A percentile compares a stretch with the other conserved stretches of the same genome.
phyloP scores from a whole-genome alignment of 35 echinoderm and acorn worm genomes.

The Chiridota heheva region DNA sequence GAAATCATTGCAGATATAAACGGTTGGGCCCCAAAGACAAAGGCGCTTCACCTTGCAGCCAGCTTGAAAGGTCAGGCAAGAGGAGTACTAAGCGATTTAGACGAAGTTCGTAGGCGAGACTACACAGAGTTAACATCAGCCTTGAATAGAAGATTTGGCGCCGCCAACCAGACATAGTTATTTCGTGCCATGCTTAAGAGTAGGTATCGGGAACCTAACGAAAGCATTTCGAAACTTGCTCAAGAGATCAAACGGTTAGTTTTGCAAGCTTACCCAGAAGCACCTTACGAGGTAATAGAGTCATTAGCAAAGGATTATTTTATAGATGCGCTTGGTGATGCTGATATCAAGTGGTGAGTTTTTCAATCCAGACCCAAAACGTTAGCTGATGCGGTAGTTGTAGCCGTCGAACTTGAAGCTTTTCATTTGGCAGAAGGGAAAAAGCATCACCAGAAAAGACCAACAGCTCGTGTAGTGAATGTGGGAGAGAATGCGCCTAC shows the following conservation, averaged over 20 bases:
- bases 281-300: constrained; percentile 23
- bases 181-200: constrained; percentile 42
- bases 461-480: not conserved
- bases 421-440: constrained; percentile 36
- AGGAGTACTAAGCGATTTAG: constrained; percentile 30
- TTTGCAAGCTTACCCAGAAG: constrained; percentile 40
- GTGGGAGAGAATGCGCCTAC: not conserved
- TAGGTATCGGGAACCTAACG: constrained; percentile 1
- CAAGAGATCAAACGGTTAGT: constrained; percentile 44
- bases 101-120: not conserved
- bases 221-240: constrained; percentile 38
- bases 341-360: constrained; percentile 32
- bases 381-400: constrained; percentile 9
- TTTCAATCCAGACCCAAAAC: constrained; percentile 30
- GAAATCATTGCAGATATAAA: constrained; percentile 33
- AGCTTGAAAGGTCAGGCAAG: constrained; percentile 26
- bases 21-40: constrained; percentile 19
- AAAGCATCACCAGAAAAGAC: not conserved
- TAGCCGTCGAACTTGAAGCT: constrained; percentile 53
- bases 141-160: constrained; percentile 30
- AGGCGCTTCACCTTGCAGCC: constrained; percentile 31
- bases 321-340: constrained; percentile 45
- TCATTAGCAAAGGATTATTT: constrained; percentile 55
- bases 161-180: constrained; percentile 41
- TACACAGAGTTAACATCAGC: not conserved